Evolutionary conservation across 2,888 invertebrate species (phyloP), one percentile per base, ranked within the genome.

Genomic region (Hirtodrosophila cameraria): DNA sequence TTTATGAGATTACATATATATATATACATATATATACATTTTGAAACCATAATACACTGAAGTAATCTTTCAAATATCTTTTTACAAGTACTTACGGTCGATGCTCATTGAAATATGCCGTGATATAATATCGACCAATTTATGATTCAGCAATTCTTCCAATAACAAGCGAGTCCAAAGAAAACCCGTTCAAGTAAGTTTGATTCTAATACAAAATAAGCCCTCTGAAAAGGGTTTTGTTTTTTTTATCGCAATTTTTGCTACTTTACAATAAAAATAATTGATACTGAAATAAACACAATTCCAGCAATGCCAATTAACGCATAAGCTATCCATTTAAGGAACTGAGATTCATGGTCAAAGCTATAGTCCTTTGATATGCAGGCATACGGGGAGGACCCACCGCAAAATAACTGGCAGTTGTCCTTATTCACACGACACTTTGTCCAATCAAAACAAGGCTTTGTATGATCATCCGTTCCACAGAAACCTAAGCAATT

Each of bases 361-460:
- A 52, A 8, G 11, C 12, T 0, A 36, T 48, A 20, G n/a, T 45
- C 49, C 3, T 5, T 11, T 1, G 65, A 0, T 4, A 70, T 54
- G 18, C 69, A 70, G 12, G 20, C 11, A 23, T 11, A 65, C 1
- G 4, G 5, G 8, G 31, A 18, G 5, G 1, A 1, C 1, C 31
- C 54, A 1, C 55, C 18, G 20, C 70, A 71, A 8, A 3, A 15
- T 1, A 70, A 0, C 1, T 18, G 15, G 15, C 71, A 70, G 2
- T 5, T 6, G 4, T 12, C 16, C 0, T 5, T 6, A 2, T 6
- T 0, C 9, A 43, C 9, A 0, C 25, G 0, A 9, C 52, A 55
- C 9, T 9, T 20, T 1, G 7, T 13, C 53, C 66, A 70, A n/a
- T 55, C 41, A 2, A 70, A 28, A n/a, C 70, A 70, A 5, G 71